Evolutionary conservation across 2,888 invertebrate genomes (phyloP).

Genomic region (Crossocerus cetratus): DNA sequence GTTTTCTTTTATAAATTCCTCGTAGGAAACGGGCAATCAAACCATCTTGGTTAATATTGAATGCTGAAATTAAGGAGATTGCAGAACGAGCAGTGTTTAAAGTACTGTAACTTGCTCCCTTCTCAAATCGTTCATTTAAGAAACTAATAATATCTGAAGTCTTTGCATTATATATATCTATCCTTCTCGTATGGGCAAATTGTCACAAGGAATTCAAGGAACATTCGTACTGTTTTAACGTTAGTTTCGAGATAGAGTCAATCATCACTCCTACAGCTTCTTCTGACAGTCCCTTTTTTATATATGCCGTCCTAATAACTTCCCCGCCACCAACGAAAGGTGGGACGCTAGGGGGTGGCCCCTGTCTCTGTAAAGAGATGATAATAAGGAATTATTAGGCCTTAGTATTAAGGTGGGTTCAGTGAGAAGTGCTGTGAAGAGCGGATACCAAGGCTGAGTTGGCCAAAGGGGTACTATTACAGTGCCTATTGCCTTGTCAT

Average conservation of each 20-base stretch:
- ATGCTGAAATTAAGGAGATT: constrained; percentile 32
- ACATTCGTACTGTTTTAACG: not conserved
- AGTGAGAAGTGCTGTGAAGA: constrained; percentile 30
- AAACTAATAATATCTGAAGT: constrained; percentile 14
- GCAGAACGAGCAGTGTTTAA: constrained; percentile 33
- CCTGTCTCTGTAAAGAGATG: constrained; percentile 41
- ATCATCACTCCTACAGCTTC: constrained; percentile 4
- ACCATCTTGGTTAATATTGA: constrained; percentile 29
- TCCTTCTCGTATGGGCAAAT: not conserved
- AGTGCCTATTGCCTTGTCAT: constrained; percentile 39
- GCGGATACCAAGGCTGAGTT: constrained; percentile 40
- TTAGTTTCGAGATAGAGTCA: constrained; percentile 18
- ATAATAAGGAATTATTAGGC: constrained; percentile 29
- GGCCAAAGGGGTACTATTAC: constrained; percentile 18
- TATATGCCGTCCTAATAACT: constrained; percentile 38
- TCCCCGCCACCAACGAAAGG: constrained; percentile 47
- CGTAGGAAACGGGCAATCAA: constrained; percentile 36
- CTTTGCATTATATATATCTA: not conserved
- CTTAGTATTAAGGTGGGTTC: constrained; percentile 11
- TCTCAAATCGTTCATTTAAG: not conserved
- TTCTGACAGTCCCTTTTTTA: not conserved
- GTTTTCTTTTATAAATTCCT: constrained; percentile 33
- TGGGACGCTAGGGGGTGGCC: constrained; percentile 39
- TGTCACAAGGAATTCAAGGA: not conserved
- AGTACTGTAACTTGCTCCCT: constrained; percentile 13